phyloP scores from a whole-genome alignment of 2,888 invertebrate species.

The Rhagophthalmus giganteus region DNA sequence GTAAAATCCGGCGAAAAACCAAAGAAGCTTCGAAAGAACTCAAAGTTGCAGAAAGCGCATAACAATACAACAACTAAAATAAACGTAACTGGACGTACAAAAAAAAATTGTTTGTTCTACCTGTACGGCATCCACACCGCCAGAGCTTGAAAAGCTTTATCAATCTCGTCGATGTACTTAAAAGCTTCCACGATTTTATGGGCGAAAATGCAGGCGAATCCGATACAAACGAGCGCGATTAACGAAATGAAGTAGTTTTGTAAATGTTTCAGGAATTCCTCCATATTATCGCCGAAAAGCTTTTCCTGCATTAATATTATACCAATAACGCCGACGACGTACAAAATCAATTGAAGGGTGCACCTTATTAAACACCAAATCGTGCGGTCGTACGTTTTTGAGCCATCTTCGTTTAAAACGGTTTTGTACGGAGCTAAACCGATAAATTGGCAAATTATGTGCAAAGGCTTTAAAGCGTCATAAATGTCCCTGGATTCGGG shows the following conservation, averaged over 20 bases:
- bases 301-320: slow-evolving; percentile 6
- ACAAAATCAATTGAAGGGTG: slow-evolving; percentile 11
- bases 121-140: slow-evolving; percentile 38
- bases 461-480: slow-evolving; percentile 24
- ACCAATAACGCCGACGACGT: not conserved
- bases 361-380: slow-evolving; percentile 12
- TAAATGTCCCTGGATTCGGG: slow-evolving; percentile 25
- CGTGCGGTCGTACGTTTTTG: slow-evolving; percentile 9
- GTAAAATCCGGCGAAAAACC: too few species aligned
- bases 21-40: too few species aligned
- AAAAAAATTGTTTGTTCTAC: too few species aligned
- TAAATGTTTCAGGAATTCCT: slow-evolving; percentile 29
- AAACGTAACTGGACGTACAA: too few species aligned
- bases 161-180: slow-evolving; percentile 36
- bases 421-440: slow-evolving; percentile 29
- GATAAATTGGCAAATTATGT: slow-evolving; percentile 24
- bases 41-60: not conserved
- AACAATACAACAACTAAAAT: not conserved
- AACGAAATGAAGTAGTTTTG: slow-evolving; percentile 34
- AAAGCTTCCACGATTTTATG: slow-evolving; percentile 36
- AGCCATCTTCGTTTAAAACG: slow-evolving; percentile 5
- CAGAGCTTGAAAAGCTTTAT: slow-evolving; percentile 34
- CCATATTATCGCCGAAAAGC: slow-evolving; percentile 14
- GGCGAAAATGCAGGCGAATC: slow-evolving; percentile 34
- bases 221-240: slow-evolving; percentile 17